Percentiles rank a stretch among this genome's conserved stretches.
These are phyloP conservation scores for Melanotaenia trifasciata DNA, from an alignment of 2,797 vertebrate species.

Conservation along the genomic window DNA sequence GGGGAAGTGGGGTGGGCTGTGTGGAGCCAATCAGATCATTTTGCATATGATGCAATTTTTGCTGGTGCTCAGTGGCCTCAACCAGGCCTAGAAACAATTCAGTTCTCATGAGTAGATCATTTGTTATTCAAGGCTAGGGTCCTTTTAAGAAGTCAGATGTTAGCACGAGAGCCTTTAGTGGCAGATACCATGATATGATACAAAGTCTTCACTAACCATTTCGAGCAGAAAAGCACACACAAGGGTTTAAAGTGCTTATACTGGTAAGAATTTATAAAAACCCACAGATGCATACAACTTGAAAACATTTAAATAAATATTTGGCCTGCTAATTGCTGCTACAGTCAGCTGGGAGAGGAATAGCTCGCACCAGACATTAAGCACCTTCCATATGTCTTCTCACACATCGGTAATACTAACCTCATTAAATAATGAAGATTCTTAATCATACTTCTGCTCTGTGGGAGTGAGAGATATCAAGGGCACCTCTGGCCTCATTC, in stretches of 20 bases:
- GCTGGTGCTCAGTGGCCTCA: constrained; percentile 43
- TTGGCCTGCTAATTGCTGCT: constrained; percentile 24
- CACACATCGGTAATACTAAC: constrained; percentile 39
- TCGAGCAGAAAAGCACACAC: constrained; percentile 5
- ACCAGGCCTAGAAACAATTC: constrained; percentile 14
- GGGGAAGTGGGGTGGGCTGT: constrained; percentile 31
- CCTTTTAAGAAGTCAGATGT: constrained; percentile 24
- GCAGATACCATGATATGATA: constrained; percentile 14
- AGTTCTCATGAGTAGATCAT: constrained; percentile 22
- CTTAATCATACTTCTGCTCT: constrained; percentile 50
- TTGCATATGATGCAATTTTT: constrained; percentile 61
- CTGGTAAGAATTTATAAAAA: not conserved
- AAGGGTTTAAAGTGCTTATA: not conserved
- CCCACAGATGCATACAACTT: constrained; percentile 6
- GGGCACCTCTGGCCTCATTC: constrained; percentile 63
- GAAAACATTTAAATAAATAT: constrained; percentile 35
- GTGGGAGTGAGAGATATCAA: constrained; percentile 53
- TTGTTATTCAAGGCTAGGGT: constrained; percentile 22
- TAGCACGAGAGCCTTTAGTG: constrained; percentile 5
- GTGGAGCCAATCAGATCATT: constrained; percentile 47
- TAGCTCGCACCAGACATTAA: constrained; percentile 25
- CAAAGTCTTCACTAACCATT: constrained; percentile 26
- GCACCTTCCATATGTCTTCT: constrained; percentile 29
- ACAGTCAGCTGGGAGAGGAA: constrained; percentile 6
- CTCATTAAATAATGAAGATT: constrained; percentile 49